Base-by-base conservation (phyloP, 2,797 vertebrate species). In the Eospalax fontanierii region DNA sequence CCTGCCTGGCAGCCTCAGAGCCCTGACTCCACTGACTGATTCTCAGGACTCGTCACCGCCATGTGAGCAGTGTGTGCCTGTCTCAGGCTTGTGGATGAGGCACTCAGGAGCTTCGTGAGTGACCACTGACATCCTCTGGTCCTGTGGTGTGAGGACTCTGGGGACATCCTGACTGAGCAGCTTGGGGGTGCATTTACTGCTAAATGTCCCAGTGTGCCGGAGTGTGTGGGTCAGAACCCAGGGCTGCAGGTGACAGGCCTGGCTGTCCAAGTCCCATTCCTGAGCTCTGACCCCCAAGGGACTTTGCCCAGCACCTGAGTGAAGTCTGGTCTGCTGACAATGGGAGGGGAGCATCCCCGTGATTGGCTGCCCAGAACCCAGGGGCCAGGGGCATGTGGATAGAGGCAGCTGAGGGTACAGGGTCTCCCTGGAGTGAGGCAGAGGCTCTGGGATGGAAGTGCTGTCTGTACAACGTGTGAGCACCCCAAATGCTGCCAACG, bases 141-240 rank as follows among this genome's bases (percentile, higher is more conserved):
- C 43, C 33, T 61, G 26, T 30, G 61, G 28, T 15, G 1, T 50
- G 4, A 35, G 30, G 18, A 33, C 43, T 59, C 26, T 38, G 22
- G 28, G 83, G 46, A 10, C 0, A 1, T 22, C 21, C 35, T 7
- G 2, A 5, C 30, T n/a, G 43, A 6, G 7, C 4, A 2, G 24
- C 33, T 71, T 71, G 14, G 7, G 14, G 14, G 66, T 10, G 15
- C 35, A 33, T 22, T 59, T 11, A 16, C 66, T 38, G 63, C 14
- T 19, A 1, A 54, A 3, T 54, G 28, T n/a, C 50, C 84, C n/a
- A 50, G 22, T 38, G 33, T 30, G 35, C 1, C 18, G 1, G 35
- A 59, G n/a, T 6, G 22, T 4, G 1, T 7, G 14, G 15, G 38
- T 30, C 75, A 21, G 61, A 10, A n/a, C 30, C 19, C 3, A 15